Evolutionary conservation across 2,888 invertebrate genomes (phyloP), one percentile per base, ranked within the genome.

Genomic region (Eristalis tenax): DNA sequence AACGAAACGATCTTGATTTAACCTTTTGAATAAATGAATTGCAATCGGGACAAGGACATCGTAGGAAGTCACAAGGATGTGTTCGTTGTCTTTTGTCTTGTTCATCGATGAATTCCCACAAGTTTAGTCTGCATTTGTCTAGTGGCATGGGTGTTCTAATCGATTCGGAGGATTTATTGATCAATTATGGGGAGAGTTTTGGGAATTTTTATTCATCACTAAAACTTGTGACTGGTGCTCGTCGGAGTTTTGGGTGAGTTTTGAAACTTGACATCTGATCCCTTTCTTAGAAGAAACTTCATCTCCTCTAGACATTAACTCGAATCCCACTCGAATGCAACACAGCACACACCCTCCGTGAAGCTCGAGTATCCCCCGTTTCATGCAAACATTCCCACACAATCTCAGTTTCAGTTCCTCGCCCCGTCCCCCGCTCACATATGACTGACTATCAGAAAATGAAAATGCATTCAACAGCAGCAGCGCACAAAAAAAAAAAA

Each of bases 1-100:
- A 10, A n/a, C n/a, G 15, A 75, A 69, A 43, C 32, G 40, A 50
- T 68, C 69, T 63, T 75, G 75, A 81, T 81, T 81, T 81, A 69
- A 63, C 22, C 70, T 57, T 80, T 73, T 57, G 57, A 65, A 78
- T 61, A 63, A 63, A 73, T 63, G 73, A 73, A 73, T 63, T 73
- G 28, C 32, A 40, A 73, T 28, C 40, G 18, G 32, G 8, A 4
- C 40, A 63, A 23, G 56, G 18, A 56, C n/a, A 50, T 23, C n/a
- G n/a, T 43, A 2, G n/a, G 15, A n/a, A 50, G 43, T n/a, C n/a
- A n/a, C n/a, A n/a, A 50, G 43, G 43, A 50, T 50, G 43, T 35
- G 35, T 10, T 1, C 35, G 4, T 50, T 43, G 15, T 15, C 43
- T 43, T 43, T 15, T 43, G 43, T 43, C 43, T 15, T 43, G 15